Evolutionary conservation across 1,140 invertebrate genomes (phyloP), one percentile per base, ranked within the genome.

Genomic region (Tetragnatha versicolor): DNA sequence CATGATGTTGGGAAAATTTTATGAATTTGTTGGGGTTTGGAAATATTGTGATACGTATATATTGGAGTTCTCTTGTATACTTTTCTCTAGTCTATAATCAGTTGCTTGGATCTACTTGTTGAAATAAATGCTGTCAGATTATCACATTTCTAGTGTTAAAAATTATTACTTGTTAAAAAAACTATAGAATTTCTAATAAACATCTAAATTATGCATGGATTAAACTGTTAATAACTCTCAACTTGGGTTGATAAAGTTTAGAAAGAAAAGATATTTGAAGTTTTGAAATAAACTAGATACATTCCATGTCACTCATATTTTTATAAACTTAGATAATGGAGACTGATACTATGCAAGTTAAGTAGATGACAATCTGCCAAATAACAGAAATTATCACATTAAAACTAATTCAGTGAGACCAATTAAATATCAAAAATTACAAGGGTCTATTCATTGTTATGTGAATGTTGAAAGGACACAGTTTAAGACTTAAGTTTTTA

Each of bases 41-140:
- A 37, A 53, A 63, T 51, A 27, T 37, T 70, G 68, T 70, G 68
- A 70, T 70, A n/a, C n/a, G n/a, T n/a, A n/a, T n/a, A 70, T 39
- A 55, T 17, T 20, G 47, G 49, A 70, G 31, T 65, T 60, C 10
- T 25, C 12, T 33, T 55, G 25, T 25, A 55, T 60, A 33, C 29
- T 60, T 33, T 31, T 60, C 14, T 60, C 20, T 60, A 9, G 7
- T 17, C n/a, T 60, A 33, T 29, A 47, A 47, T 12, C 12, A 47
- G 20, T 47, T 58, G 35, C 55, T 58, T 58, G 31, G 35, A 58
- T n/a, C 51, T 58, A 31, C 20, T 58, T 6, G 31, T 53, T 33
- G 35, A 58, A 58, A 58, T 58, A 58, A 27, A 58, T 58, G 55
- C 55, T 58, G 31, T n/a, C 35, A 58, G 55, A 58, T 17, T 58